These are phyloP conservation scores for Speoplatyrhinus poulsoni DNA, from an alignment of 2,113 vertebrate species.

Conservation along the genomic window DNA sequence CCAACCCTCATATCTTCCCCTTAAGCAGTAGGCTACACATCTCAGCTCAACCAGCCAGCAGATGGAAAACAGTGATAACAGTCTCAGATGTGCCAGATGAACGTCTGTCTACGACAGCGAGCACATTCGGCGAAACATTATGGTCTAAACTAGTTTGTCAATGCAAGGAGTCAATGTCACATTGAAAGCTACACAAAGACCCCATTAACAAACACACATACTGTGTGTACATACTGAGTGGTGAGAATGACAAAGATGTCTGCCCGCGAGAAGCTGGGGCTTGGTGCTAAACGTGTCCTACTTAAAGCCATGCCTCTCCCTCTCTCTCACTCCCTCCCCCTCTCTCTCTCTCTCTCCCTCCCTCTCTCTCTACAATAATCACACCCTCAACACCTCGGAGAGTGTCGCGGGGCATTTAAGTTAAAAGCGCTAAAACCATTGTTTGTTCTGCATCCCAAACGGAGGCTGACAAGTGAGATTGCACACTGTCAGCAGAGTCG, in stretches of 20 bases:
- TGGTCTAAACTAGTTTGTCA: slow-evolving; percentile 43
- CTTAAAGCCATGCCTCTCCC: slow-evolving; percentile 73
- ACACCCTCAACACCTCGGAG: slow-evolving; percentile 78
- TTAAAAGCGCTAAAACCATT: slow-evolving; percentile 72
- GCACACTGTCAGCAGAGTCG: slow-evolving; percentile 63
- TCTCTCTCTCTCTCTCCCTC: slow-evolving; percentile 17
- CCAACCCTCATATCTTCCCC: slow-evolving; percentile 15
- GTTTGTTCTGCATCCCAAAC: slow-evolving; percentile 68
- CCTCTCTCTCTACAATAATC: slow-evolving; percentile 80
- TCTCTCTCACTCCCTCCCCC: slow-evolving; percentile 32
- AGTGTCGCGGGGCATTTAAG: slow-evolving; percentile 85
- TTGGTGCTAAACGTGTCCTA: slow-evolving; percentile 56
- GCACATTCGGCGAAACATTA: slow-evolving; percentile 49
- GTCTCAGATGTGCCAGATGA: slow-evolving; percentile 36
- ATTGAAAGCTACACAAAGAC: slow-evolving; percentile 56
- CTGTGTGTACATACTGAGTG: slow-evolving; percentile 40
- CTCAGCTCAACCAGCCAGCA: slow-evolving; percentile 40
- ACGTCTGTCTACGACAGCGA: slow-evolving; percentile 46
- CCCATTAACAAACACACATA: slow-evolving; percentile 48
- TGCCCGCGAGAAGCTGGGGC: slow-evolving; percentile 36
- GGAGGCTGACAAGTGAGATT: slow-evolving; percentile 68
- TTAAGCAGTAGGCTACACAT: slow-evolving; percentile 19
- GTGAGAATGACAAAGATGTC: slow-evolving; percentile 39
- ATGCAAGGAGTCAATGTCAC: slow-evolving; percentile 46
- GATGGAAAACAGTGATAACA: slow-evolving; percentile 54